A percentile compares a stretch with the other conserved stretches of the same genome.
These are phyloP conservation scores for Serrognathus titanus DNA, from an alignment of 2,888 invertebrate species.

Conservation along the genomic window DNA sequence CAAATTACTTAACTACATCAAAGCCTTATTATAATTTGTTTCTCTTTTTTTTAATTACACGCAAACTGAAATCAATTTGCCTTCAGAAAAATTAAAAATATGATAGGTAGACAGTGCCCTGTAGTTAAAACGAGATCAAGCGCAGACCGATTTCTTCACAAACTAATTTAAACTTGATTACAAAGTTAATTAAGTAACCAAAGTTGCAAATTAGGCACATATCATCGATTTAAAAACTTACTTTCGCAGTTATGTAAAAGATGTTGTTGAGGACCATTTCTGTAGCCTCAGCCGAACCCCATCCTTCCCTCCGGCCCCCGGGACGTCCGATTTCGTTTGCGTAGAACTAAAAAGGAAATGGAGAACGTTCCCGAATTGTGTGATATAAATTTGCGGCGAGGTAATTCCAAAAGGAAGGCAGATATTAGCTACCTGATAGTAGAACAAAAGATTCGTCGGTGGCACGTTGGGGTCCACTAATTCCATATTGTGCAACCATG, in stretches of 20 bases:
- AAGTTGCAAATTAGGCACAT: background rate
- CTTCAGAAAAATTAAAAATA: too few species aligned
- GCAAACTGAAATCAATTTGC: too few species aligned
- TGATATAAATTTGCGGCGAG: background rate
- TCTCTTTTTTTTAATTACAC: too few species aligned
- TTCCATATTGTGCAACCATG: constrained; percentile 99
- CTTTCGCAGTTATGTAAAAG: constrained; percentile 96
- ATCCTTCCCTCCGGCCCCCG: constrained; percentile 80
- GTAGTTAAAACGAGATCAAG: too few species aligned
- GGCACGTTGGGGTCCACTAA: constrained; percentile 95
- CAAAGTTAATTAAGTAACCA: too few species aligned
- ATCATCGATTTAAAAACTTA: constrained; percentile 41
- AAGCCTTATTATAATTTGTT: too few species aligned
- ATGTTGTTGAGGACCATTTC: constrained; percentile 99
- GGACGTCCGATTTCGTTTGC: constrained; percentile 59
- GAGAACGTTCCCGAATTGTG: background rate
- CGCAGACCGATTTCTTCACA: too few species aligned
- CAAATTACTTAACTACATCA: too few species aligned
- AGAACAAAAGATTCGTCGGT: constrained; percentile 80
- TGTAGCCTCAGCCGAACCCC: constrained; percentile 98
- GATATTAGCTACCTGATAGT: constrained; percentile 66
- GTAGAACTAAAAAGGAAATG: constrained; percentile 46
- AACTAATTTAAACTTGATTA: too few species aligned
- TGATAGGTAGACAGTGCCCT: too few species aligned
- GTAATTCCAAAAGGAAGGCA: background rate